Percentiles rank a stretch among this genome's conserved stretches.
Evolutionary conservation across 2,888 invertebrate genomes (phyloP).

Genomic region (Cephus nigrinus): DNA sequence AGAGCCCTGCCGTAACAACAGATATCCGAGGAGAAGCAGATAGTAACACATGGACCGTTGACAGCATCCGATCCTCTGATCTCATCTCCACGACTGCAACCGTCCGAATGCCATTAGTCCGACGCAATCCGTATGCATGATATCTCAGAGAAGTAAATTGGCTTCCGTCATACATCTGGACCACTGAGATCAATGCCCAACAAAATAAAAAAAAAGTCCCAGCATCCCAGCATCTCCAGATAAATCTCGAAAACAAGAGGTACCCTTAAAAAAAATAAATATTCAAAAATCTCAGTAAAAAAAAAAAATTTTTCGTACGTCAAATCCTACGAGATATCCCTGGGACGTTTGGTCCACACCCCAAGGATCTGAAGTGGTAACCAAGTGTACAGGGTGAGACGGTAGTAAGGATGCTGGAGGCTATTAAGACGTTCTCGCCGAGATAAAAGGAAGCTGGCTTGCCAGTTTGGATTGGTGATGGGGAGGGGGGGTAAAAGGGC

Average conservation of each 20-base stretch:
- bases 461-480: background rate
- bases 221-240: background rate
- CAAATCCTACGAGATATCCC: background rate
- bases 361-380: background rate
- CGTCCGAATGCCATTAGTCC: slow-evolving; percentile 4
- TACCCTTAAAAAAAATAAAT: background rate
- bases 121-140: background rate
- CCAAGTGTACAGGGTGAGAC: slow-evolving; percentile 10
- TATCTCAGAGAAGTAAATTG: background rate
- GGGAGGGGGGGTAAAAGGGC: slow-evolving; percentile 34
- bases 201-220: background rate
- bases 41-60: slow-evolving; percentile 18
- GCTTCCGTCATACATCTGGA: background rate
- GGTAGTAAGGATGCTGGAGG: slow-evolving; percentile 28
- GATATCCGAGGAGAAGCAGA: slow-evolving; percentile 5
- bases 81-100: slow-evolving; percentile 11
- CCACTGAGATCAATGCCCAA: background rate
- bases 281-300: background rate
- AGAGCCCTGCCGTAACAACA: slow-evolving; percentile 11
- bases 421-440: slow-evolving; percentile 55
- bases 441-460: slow-evolving; percentile 47
- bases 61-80: slow-evolving; percentile 18
- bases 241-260: background rate
- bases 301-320: background rate
- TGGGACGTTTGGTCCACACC: background rate